Evolutionary conservation across 2,888 invertebrate species (phyloP).

Genomic region (Noctua janthe): DNA sequence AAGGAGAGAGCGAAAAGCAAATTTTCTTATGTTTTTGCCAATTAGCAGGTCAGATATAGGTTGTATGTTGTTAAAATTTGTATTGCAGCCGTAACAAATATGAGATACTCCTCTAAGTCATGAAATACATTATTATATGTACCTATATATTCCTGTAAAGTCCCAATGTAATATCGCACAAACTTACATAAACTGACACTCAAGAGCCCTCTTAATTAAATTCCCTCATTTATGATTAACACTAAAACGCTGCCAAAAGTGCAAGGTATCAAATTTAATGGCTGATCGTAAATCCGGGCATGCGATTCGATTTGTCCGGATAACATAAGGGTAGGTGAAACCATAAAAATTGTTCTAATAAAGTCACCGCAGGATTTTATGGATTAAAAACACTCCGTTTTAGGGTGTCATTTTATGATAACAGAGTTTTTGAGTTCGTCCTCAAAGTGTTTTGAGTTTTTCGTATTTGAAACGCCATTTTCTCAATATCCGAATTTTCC

Average conservation of each 20-base stretch:
- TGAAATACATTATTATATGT: neutral
- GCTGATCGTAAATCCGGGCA: conserved; percentile 70
- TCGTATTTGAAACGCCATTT: neutral
- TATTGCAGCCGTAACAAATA: too few species aligned
- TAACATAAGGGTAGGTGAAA: conserved; percentile 64
- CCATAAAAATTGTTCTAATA: conserved; percentile 69
- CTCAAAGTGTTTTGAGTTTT: neutral
- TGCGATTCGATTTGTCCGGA: conserved; percentile 71
- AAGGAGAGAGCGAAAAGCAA: too few species aligned
- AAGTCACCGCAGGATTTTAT: conserved; percentile 61
- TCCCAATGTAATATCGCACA: conserved; percentile 8
- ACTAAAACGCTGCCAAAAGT: conserved; percentile 70
- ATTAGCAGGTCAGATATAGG: too few species aligned
- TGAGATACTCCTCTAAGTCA: neutral
- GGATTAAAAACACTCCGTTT: conserved; percentile 41
- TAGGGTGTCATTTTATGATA: conserved; percentile 36
- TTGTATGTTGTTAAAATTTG: too few species aligned
- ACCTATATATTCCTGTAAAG: neutral
- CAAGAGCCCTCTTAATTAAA: conserved; percentile 63
- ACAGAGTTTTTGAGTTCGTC: conserved; percentile 10
- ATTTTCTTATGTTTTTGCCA: too few species aligned
- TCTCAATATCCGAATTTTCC: neutral
- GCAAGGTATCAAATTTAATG: conserved; percentile 74
- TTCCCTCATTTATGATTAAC: conserved; percentile 67
- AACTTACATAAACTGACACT: conserved; percentile 13